Base-by-base conservation (phyloP, 2,888 invertebrate species). In the Parthenolecanium corni region DNA sequence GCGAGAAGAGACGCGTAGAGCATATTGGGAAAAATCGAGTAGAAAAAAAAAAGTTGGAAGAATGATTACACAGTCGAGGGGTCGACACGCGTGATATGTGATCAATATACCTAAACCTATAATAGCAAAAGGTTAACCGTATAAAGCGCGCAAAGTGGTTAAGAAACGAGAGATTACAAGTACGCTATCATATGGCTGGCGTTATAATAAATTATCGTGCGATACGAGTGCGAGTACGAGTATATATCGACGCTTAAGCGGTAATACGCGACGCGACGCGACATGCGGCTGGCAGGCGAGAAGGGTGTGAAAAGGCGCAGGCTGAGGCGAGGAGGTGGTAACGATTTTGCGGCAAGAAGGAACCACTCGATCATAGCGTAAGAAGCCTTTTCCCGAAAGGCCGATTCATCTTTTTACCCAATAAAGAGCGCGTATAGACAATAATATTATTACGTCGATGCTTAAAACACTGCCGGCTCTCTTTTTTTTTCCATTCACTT, bases 61-160 rank as follows among this genome's bases (percentile, higher is more conserved):
- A 49, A 23, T 49, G 20, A 23, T 21, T 49, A 23, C 14, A 58
- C 49, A 47, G 58, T 31, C 31, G 31, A 31, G 31, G n/a, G 58
- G 58, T 58, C 58, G 58, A 47, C 58, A 58, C 58, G 49, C 58
- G 58, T 58, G 58, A 58, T 58, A 58, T 58, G 47, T 58, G 58
- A 58, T 47, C 58, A 58, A 58, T n/a, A n/a, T n/a, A n/a, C n/a
- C n/a, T n/a, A n/a, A n/a, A n/a, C n/a, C n/a, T n/a, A n/a, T n/a
- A n/a, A n/a, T 58, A 47, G 36, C 47, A 58, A 31, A 58, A 58
- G 58, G 58, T 58, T 58, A 58, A 58, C n/a, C n/a, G 47, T 49
- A 58, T 58, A 58, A 49, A n/a, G n/a, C n/a, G 58, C 58, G 58
- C 49, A 49, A 58, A 58, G 58, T 49, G 58, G 49, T 49, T 47